Percentiles rank a stretch among this genome's conserved stretches.
Conservation (phyloP, 2,888 invertebrate genomes). For the Drosophila testacea region DNA sequence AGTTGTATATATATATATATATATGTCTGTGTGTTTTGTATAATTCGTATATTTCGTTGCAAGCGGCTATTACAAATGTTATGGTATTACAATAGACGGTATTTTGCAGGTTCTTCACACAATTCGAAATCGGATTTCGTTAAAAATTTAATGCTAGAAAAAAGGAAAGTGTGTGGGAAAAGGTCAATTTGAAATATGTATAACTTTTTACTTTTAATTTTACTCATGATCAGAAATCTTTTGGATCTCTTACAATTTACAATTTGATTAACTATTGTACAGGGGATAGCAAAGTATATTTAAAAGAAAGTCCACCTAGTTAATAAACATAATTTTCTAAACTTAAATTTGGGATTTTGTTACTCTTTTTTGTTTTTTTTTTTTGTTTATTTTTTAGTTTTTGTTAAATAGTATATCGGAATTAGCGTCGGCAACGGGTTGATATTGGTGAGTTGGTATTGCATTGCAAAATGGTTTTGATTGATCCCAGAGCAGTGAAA, state of each 20-base stretch:
- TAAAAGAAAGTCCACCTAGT: constrained; percentile 31
- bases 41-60: constrained; percentile 35
- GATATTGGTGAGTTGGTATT: constrained; percentile 19
- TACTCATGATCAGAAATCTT: constrained; percentile 1
- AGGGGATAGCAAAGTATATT: constrained; percentile 29
- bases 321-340: constrained; percentile 52
- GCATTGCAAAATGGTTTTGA: constrained; percentile 52
- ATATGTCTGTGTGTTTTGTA: constrained; percentile 7
- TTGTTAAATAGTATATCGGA: constrained; percentile 15
- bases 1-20: constrained; percentile 3
- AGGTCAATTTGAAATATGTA: not conserved
- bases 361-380: constrained; percentile 9
- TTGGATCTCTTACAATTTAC: not conserved
- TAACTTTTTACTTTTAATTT: not conserved
- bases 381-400: constrained; percentile 15
- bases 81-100: constrained; percentile 18
- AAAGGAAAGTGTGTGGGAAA: not conserved
- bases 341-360: constrained; percentile 33
- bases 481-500: constrained; percentile 53
- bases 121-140: constrained; percentile 2
- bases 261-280: constrained; percentile 53
- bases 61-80: constrained; percentile 17
- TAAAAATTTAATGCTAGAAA: constrained; percentile 15
- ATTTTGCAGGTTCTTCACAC: constrained; percentile 7
- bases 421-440: constrained; percentile 7